Conservation (phyloP, 1,140 invertebrate genomes). For the Ganaspis sp. region DNA sequence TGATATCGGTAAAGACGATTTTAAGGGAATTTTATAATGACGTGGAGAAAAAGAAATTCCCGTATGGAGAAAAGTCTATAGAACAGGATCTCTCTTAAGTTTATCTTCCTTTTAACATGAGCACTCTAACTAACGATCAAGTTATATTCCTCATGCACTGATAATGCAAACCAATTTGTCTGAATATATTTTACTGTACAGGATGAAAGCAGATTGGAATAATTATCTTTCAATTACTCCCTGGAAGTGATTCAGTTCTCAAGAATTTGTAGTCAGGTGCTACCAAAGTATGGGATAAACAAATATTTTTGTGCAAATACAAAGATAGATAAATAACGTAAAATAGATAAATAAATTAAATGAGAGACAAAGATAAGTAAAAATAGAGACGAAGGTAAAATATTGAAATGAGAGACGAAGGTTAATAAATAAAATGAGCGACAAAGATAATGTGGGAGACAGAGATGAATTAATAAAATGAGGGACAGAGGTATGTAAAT, state of each 20-base stretch:
- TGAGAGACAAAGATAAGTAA: too few relatives aligned
- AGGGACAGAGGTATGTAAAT: too few relatives aligned
- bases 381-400: too few relatives aligned
- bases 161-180: conserved; percentile 13
- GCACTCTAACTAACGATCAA: not conserved
- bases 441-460: too few relatives aligned
- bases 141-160: not conserved
- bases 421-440: too few relatives aligned
- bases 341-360: too few relatives aligned
- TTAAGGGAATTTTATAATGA: not conserved
- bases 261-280: not conserved
- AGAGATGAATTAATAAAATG: too few relatives aligned
- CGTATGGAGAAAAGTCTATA: conserved; percentile 16
- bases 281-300: not conserved
- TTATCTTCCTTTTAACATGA: conserved; percentile 44
- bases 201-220: conserved; percentile 49
- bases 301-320: not conserved
- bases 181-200: conserved; percentile 8
- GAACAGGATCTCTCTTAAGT: conserved; percentile 56
- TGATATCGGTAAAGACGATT: not conserved
- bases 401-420: too few relatives aligned
- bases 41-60: conserved; percentile 30
- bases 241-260: not conserved
- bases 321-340: not conserved
- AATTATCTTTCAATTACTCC: conserved; percentile 42